Evolutionary conservation across 2,888 invertebrate species (phyloP).

Genomic region (Standfussiana lucernea): DNA sequence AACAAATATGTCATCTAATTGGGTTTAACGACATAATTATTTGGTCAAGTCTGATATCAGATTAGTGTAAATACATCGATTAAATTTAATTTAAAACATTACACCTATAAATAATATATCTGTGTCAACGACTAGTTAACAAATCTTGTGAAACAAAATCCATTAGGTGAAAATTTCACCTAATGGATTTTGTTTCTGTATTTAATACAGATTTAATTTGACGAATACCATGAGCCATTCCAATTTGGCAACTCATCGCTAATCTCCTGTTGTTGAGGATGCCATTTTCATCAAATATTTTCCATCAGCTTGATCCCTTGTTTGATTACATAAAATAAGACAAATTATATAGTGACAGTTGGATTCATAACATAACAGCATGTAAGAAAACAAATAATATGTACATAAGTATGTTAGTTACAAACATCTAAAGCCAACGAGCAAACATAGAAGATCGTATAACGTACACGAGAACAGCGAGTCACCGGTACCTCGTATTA

Average conservation of each 20-base stretch:
- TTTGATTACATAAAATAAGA: constrained; percentile 5
- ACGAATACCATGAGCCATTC: not conserved
- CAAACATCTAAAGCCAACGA: constrained; percentile 22
- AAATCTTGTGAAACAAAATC: not conserved
- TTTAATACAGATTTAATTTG: constrained; percentile 1
- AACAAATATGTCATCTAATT: not conserved
- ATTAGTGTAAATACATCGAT: not conserved
- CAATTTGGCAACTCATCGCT: not conserved
- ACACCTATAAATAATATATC: not conserved
- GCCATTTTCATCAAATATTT: not conserved
- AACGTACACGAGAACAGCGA: constrained; percentile 5
- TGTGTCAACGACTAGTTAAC: not conserved
- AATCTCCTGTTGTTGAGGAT: not conserved
- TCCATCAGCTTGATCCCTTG: not conserved
- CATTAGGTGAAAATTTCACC: too few species aligned
- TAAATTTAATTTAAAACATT: not conserved
- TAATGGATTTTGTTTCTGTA: too few species aligned
- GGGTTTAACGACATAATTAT: too few species aligned
- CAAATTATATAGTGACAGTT: not conserved
- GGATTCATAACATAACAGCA: constrained; percentile 3
- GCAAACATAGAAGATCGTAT: constrained; percentile 17
- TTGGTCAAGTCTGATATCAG: too few species aligned
- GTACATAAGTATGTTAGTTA: not conserved
- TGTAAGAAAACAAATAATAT: constrained; percentile 20
- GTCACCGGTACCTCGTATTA: constrained; percentile 45